These are phyloP conservation scores for Thereva unica DNA, from an alignment of 2,888 invertebrate species.

Conservation along the genomic window DNA sequence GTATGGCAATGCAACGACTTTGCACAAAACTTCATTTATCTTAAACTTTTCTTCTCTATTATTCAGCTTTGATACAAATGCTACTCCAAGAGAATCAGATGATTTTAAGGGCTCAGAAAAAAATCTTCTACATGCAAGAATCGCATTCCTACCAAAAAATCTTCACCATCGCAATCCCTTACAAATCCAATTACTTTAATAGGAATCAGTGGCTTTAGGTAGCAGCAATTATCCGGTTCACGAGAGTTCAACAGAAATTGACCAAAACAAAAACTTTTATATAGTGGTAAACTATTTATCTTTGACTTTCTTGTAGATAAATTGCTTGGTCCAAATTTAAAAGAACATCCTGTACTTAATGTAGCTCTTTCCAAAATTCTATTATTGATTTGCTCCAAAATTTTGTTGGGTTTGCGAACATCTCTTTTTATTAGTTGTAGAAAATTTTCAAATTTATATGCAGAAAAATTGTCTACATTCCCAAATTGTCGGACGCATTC, in stretches of 20 bases:
- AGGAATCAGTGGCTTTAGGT: conserved; percentile 17
- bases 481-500: conserved; percentile 6
- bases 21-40: no score
- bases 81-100: no score
- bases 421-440: conserved; percentile 18
- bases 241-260: neutral
- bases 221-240: conserved; percentile 7
- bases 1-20: no score
- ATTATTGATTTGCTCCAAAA: conserved; percentile 15
- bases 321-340: neutral
- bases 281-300: neutral
- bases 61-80: no score
- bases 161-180: no score
- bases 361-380: conserved; percentile 1
- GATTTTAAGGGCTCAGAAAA: no score
- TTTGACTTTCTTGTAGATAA: neutral
- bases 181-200: no score
- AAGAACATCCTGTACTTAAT: neutral
- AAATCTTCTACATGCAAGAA: no score
- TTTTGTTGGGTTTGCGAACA: conserved; percentile 1
- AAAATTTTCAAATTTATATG: conserved; percentile 31
- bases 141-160: no score
- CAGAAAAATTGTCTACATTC: conserved; percentile 28
- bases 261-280: conserved; percentile 11
- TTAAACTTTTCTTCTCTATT: no score